Conservation (phyloP, 2,888 invertebrate genomes). For the Camponotus fellah region DNA sequence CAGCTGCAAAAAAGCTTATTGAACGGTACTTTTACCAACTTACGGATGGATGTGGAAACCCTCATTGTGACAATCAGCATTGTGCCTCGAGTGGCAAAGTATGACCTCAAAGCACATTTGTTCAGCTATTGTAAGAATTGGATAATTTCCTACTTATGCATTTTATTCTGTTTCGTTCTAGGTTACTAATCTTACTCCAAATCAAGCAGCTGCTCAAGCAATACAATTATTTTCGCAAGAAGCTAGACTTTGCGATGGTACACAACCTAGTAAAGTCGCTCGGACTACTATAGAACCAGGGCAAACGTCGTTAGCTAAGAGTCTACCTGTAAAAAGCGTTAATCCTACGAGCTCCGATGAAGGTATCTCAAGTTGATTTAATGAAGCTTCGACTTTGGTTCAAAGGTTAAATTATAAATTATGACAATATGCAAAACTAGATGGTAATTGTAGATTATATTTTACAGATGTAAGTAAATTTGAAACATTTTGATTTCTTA, state of each 20-base stretch:
- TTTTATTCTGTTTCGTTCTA: conserved; percentile 79
- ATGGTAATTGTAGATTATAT: not conserved
- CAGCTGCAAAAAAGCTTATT: conserved; percentile 93
- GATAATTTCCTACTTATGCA: not conserved
- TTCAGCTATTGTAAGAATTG: not conserved
- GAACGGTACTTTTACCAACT: conserved; percentile 97
- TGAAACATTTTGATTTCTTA: conserved; percentile 48
- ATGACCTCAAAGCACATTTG: conserved; percentile 73
- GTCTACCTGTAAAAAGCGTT: conserved; percentile 84
- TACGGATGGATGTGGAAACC: conserved; percentile 96
- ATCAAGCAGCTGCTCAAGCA: conserved; percentile 96
- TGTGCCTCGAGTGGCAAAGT: conserved; percentile 97
- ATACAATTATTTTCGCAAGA: conserved; percentile 95
- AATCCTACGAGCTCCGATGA: conserved; percentile 84
- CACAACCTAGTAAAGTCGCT: conserved; percentile 91
- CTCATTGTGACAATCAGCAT: conserved; percentile 93
- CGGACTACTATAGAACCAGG: conserved; percentile 87
- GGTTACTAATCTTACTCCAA: conserved; percentile 92
- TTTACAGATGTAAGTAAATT: not conserved
- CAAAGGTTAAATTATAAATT: not conserved
- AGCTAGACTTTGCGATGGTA: conserved; percentile 92
- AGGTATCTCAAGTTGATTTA: conserved; percentile 77
- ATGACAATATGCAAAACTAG: not conserved
- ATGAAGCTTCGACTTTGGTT: not conserved
- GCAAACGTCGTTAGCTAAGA: conserved; percentile 83